phyloP scores from a whole-genome alignment of 2,888 invertebrate genomes.

The Sinopyrophorus schimmeli region DNA sequence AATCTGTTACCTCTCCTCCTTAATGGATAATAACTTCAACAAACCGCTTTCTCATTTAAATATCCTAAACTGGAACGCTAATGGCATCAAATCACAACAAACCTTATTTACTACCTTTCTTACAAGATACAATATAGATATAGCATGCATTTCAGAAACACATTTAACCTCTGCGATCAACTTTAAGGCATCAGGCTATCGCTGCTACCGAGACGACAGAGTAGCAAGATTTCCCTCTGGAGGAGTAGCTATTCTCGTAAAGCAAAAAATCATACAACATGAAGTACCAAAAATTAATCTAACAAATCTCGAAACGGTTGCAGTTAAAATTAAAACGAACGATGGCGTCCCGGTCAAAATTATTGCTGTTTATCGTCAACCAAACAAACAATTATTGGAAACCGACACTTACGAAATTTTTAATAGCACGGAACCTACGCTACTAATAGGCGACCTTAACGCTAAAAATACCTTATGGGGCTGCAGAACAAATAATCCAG shows the following conservation, averaged over 20 bases:
- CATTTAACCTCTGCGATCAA: conserved; percentile 1
- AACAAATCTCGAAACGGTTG: conserved; percentile 7
- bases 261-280: conserved; percentile 6
- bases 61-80: conserved; percentile 11
- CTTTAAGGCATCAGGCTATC: conserved; percentile 6
- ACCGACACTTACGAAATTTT: conserved; percentile 1
- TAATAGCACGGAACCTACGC: conserved; percentile 1
- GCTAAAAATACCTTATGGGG: conserved; percentile 8
- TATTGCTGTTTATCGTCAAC: conserved; percentile 4
- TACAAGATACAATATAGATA: neutral
- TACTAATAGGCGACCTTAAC: conserved; percentile 9
- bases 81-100: conserved; percentile 3
- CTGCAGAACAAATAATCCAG: conserved; percentile 4
- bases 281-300: conserved; percentile 10
- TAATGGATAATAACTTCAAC: conserved; percentile 4
- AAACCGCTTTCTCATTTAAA: neutral
- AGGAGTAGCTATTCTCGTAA: conserved; percentile 6
- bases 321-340: conserved; percentile 5
- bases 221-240: conserved; percentile 9
- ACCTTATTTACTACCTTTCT: neutral
- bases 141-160: conserved; percentile 6
- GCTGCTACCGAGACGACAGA: conserved; percentile 3
- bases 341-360: conserved; percentile 3
- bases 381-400: conserved; percentile 2
- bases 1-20: conserved; percentile 2